Base-by-base conservation (phyloP, 2,797 vertebrate genomes). In the Sebastes goodei region DNA sequence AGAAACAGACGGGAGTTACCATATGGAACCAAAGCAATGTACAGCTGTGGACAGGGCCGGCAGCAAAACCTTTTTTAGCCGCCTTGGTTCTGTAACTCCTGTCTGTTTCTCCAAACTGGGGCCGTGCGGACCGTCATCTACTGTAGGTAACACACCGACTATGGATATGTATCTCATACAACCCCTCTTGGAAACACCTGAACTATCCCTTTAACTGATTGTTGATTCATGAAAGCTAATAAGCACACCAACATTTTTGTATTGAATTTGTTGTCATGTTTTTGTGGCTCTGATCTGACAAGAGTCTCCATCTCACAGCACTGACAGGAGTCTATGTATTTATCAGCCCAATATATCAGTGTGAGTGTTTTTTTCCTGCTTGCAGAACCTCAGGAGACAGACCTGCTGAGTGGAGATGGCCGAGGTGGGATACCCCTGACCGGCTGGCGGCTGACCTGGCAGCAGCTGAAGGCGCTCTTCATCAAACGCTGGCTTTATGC, bases 381-480 rank as follows among this genome's bases (percentile, higher is more conserved):
- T 0, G 79, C 93, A 93, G 93, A 96, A 10, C 88, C 95, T 29
- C 91, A 23, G 56, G 97, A 97, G 90, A 97, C 95, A 0, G 96
- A 97, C 59, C 92, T 91, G 33, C 91, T 97, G 75, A 94, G 77
- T 1, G 94, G 91, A 61, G 83, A 90, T 0, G 87, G 87, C 9
- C 82, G 20, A n/a, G 75, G 71, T 4, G 77, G 87, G 6, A 8
- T 74, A 38, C 92, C 80, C 3, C 65, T 95, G 15, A 88, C 85
- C 1, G 97, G 96, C 57, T 96, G 96, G 96, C 91, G 90, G 0
- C 90, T 98, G 83, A 96, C 92, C 14, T 69, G 88, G 80, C 97
- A 97, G 84, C 97, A 98, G 92, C 95, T 99, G 71, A 92, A 93
- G 2, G 97, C 97, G 0, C 96, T 98, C 69, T 97, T 98, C 81